Evolutionary conservation across 2,888 invertebrate species (phyloP), one percentile per base, ranked within the genome.

Genomic region (Caenorhabditis virilis): DNA sequence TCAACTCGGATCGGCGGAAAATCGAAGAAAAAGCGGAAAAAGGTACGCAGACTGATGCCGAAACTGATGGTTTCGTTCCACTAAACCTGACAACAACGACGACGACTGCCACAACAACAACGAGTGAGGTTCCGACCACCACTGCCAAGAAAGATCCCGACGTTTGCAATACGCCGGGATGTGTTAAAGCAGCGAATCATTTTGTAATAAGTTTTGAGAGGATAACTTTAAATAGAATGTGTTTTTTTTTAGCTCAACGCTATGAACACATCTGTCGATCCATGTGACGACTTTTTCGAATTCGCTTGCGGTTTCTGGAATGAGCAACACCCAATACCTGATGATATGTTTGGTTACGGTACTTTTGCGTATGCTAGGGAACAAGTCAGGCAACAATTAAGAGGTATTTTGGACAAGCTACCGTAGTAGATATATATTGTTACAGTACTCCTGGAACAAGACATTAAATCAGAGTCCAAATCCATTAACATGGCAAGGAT

Each of bases 251-350:
- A 36, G 77, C 69, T 56, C 71, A 82, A 73, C 74, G 43, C 83
- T 4, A 81, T 83, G 78, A 79, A 83, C 56, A 57, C 75, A 23
- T 61, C 72, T 2, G 77, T 82, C 5, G 77, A 83, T 47, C 82
- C 82, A 6, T 83, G 83, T 60, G 72, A 69, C 6, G 83, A 83
- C 59, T 83, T 83, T 51, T 83, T 82, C 63, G 78, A 80, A 54
- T 83, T 78, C 66, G 83, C 83, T 6, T 83, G 83, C 52, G 83
- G 83, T 15, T 77, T 77, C 30, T 82, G 83, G 83, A 80, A 82
- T 23, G 60, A 56, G 23, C 67, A 69, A 20, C 76, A 82, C 46
- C 78, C 80, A 22, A 82, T 82, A 16, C 81, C 79, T 20, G 83
- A 83, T 65, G 83, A 83, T 42, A 78, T 80, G 42, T 77, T 79